These are phyloP conservation scores for Neosalanx taihuensis DNA, from an alignment of 2,797 vertebrate species.

Conservation along the genomic window DNA sequence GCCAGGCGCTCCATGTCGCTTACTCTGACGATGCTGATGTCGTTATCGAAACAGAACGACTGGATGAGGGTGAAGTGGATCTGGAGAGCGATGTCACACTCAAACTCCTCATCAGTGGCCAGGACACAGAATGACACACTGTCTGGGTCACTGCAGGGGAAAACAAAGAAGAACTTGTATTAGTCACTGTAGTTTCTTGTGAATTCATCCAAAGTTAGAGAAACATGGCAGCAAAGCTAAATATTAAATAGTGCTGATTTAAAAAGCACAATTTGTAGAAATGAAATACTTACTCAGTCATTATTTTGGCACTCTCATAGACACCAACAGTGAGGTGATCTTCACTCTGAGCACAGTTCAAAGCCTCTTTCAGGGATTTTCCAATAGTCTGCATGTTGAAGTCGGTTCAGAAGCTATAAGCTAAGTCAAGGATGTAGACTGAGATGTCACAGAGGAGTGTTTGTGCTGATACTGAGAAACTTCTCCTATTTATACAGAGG, in stretches of 20 bases:
- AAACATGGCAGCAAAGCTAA: neutral
- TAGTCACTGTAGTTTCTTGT: conserved; percentile 11
- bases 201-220: neutral
- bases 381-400: conserved; percentile 80
- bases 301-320: conserved; percentile 91
- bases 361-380: conserved; percentile 81
- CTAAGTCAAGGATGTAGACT: conserved; percentile 11
- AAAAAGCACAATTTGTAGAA: neutral
- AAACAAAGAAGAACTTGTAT: conserved; percentile 7
- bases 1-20: conserved; percentile 80
- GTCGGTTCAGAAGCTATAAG: neutral
- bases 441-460: conserved; percentile 29
- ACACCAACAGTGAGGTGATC: conserved; percentile 87
- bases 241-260: conserved; percentile 1
- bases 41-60: conserved; percentile 96
- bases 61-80: conserved; percentile 98
- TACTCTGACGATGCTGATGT: conserved; percentile 91
- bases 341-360: conserved; percentile 81
- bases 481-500: conserved; percentile 58
- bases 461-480: conserved; percentile 35
- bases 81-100: conserved; percentile 90
- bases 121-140: conserved; percentile 89
- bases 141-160: conserved; percentile 80
- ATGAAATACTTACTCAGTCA: conserved; percentile 86
- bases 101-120: conserved; percentile 83